Conservation (phyloP, 2,888 invertebrate genomes). For the Saturnia japonica region DNA sequence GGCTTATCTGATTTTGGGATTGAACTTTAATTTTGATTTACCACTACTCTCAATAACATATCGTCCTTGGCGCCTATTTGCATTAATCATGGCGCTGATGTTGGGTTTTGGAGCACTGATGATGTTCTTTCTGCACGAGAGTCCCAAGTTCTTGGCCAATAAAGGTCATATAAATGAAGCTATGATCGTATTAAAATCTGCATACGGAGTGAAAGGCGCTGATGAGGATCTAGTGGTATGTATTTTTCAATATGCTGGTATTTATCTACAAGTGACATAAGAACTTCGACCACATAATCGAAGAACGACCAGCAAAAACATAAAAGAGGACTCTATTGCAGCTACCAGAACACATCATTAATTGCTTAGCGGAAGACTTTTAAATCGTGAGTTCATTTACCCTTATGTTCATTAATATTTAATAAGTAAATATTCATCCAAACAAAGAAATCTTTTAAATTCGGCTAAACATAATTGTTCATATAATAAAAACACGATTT, state of each 20-base stretch:
- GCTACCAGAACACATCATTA: too few relatives aligned
- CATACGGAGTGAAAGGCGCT: slow-evolving; percentile 30
- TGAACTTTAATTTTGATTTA: slow-evolving; percentile 49
- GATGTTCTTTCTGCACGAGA: slow-evolving; percentile 83
- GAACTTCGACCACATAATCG: too few relatives aligned
- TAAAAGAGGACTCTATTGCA: too few relatives aligned
- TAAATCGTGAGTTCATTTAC: too few relatives aligned
- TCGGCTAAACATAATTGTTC: too few relatives aligned
- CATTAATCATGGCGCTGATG: slow-evolving; percentile 56
- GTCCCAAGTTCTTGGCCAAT: slow-evolving; percentile 85
- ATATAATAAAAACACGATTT: too few relatives aligned
- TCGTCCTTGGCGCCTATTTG: slow-evolving; percentile 85
- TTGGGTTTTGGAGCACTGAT: slow-evolving; percentile 73
- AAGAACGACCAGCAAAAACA: too few relatives aligned
- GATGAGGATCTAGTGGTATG: slow-evolving; percentile 26
- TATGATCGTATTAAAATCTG: slow-evolving; percentile 44
- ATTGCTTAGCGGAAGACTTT: too few relatives aligned
- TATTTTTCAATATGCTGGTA: background rate
- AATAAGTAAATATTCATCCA: too few relatives aligned
- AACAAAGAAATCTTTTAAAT: too few relatives aligned
- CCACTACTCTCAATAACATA: slow-evolving; percentile 65
- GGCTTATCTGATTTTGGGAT: slow-evolving; percentile 83
- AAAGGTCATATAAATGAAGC: slow-evolving; percentile 80
- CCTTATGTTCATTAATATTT: too few relatives aligned
- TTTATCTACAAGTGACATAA: too few relatives aligned